A percentile compares a stretch with the other conserved stretches of the same genome.
Conservation (phyloP, 2,113 vertebrate genomes). For the Meleagris gallopavo region DNA sequence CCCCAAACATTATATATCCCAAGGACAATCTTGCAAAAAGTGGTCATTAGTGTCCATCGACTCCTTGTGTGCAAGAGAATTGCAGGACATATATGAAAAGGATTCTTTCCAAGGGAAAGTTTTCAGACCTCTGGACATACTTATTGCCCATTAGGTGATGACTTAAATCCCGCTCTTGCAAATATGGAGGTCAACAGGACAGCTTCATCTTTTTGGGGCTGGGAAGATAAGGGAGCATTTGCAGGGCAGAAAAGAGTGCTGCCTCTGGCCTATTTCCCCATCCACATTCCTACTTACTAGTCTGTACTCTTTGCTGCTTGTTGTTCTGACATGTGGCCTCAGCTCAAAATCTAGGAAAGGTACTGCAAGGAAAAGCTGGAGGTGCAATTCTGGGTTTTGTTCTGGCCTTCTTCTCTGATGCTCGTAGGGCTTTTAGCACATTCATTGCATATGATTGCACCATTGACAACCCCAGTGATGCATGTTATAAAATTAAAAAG, state of each 20-base stretch:
- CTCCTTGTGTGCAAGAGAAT: not conserved
- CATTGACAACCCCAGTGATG: not conserved
- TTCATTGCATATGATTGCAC: not conserved
- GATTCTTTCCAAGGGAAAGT: not conserved
- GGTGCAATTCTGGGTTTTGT: not conserved
- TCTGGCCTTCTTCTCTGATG: not conserved
- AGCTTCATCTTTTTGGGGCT: not conserved
- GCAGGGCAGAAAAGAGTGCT: not conserved
- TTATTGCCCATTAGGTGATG: not conserved
- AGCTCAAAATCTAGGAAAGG: not conserved
- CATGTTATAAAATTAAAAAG: constrained; percentile 21
- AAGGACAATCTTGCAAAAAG: not conserved
- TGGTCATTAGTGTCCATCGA: rapidly evolving
- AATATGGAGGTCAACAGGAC: not conserved
- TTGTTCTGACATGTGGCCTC: not conserved
- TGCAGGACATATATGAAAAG: rapidly evolving
- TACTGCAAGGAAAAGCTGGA: not conserved
- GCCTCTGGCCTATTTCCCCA: rapidly evolving
- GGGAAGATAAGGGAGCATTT: not conserved
- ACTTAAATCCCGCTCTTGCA: not conserved
- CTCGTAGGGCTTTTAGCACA: not conserved
- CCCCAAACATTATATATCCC: not conserved
- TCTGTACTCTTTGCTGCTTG: not conserved
- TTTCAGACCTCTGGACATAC: not conserved
- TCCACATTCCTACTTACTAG: not conserved